Conservation (phyloP, 2,113 vertebrate species). For the Blennius ocellaris region DNA sequence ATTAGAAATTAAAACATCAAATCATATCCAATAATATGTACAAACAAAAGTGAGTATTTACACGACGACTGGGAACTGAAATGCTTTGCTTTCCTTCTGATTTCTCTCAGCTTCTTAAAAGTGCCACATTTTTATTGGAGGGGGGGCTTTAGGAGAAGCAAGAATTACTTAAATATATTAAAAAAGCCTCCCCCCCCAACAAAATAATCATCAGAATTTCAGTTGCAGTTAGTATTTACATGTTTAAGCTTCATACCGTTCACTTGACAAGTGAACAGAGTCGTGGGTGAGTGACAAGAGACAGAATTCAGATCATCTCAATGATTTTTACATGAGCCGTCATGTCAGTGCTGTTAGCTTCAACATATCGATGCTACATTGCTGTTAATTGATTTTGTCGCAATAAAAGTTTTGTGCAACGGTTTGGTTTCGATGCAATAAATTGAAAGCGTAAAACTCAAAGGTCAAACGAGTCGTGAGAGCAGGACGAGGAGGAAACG, state of each 20-base stretch:
- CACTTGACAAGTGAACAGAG: slow-evolving; percentile 25
- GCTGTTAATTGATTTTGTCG: slow-evolving; percentile 5
- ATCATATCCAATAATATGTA: slow-evolving; percentile 51
- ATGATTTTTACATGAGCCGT: slow-evolving; percentile 14
- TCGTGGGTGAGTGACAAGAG: neutral
- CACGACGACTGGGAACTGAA: slow-evolving; percentile 45
- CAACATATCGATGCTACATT: slow-evolving; percentile 34
- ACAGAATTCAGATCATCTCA: slow-evolving; percentile 9
- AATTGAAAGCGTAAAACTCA: slow-evolving; percentile 14
- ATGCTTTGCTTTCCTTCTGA: slow-evolving; percentile 44
- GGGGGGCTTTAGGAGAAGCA: slow-evolving; percentile 10
- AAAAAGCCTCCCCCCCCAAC: neutral
- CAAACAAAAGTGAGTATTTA: slow-evolving; percentile 40
- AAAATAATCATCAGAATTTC: slow-evolving; percentile 4
- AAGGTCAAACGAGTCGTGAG: slow-evolving; percentile 20
- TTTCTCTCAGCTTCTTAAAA: slow-evolving; percentile 32
- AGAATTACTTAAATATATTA: neutral
- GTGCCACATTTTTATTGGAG: slow-evolving; percentile 21
- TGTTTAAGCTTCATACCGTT: slow-evolving; percentile 4
- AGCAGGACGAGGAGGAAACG: neutral
- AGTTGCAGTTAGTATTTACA: slow-evolving; percentile 42
- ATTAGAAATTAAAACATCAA: slow-evolving; percentile 58
- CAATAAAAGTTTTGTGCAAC: slow-evolving; percentile 6
- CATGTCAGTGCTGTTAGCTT: slow-evolving; percentile 14
- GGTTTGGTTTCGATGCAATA: slow-evolving; percentile 11